A percentile compares a stretch with the other conserved stretches of the same genome.
These are phyloP conservation scores for Esox masquinongy DNA, from an alignment of 2,797 vertebrate genomes.

Conservation along the genomic window DNA sequence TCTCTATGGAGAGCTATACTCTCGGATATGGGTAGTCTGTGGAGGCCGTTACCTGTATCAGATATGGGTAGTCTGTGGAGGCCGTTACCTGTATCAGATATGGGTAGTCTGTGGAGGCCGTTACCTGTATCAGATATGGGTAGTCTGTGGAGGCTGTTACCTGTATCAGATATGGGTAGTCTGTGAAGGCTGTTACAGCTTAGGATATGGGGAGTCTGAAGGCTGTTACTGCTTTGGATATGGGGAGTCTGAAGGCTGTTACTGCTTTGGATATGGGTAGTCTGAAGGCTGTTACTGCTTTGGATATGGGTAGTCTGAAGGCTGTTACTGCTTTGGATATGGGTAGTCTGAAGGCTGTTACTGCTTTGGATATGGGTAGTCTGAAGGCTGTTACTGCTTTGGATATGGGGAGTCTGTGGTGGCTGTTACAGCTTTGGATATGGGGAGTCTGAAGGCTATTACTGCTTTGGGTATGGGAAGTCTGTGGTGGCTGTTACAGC, in stretches of 20 bases:
- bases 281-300: not conserved
- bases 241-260: not conserved
- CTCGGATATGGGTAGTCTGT: not conserved
- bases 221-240: not conserved
- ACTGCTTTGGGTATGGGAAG: not conserved
- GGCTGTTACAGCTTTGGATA: no score
- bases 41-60: not conserved
- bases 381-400: no score
- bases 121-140: not conserved
- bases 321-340: no score
- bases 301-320: not conserved
- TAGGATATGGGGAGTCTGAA: no score
- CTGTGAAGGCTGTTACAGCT: no score
- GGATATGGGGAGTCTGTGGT: not conserved
- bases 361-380: not conserved
- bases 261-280: not conserved
- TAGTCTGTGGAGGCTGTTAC: not conserved
- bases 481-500: not conserved
- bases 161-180: not conserved
- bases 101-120: not conserved
- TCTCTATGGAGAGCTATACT: not conserved
- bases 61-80: not conserved
- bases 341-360: no score
- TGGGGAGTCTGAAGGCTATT: not conserved
- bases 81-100: no score